Evolutionary conservation across 2,113 vertebrate genomes (phyloP).

Genomic region (Myiopsitta monachus): DNA sequence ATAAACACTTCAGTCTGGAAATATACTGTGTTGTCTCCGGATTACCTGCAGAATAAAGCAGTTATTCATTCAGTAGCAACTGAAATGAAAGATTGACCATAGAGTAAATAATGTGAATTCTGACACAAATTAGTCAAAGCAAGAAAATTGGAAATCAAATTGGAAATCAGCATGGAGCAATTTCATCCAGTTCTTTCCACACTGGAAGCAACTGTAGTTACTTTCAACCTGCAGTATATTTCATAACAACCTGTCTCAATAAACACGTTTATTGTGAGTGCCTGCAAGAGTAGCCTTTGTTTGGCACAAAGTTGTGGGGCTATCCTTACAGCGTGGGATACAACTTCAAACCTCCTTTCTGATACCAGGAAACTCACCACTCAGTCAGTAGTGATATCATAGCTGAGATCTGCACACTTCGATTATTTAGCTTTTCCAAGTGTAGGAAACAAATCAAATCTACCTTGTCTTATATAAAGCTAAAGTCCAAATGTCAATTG

Average conservation of each 20-base stretch:
- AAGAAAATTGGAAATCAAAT: background rate
- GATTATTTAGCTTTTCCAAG: background rate
- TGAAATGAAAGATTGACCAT: background rate
- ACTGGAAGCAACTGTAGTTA: background rate
- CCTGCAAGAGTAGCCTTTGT: background rate
- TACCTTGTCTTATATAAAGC: background rate
- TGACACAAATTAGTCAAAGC: background rate
- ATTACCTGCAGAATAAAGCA: background rate
- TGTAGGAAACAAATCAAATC: background rate
- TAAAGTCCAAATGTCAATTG: background rate
- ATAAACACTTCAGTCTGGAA: background rate
- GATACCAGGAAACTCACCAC: background rate
- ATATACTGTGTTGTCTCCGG: background rate
- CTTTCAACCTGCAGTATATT: background rate
- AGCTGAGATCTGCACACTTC: background rate
- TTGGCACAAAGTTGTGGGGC: background rate
- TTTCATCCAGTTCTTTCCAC: background rate
- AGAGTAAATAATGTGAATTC: background rate
- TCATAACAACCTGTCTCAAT: background rate
- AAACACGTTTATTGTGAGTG: background rate
- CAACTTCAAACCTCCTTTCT: background rate
- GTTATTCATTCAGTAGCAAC: background rate
- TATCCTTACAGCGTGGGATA: rapidly evolving
- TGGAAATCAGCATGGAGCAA: background rate
- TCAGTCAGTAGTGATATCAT: background rate